Evolutionary conservation across 2,888 invertebrate species (phyloP).

Genomic region (Scaptomyza flava): DNA sequence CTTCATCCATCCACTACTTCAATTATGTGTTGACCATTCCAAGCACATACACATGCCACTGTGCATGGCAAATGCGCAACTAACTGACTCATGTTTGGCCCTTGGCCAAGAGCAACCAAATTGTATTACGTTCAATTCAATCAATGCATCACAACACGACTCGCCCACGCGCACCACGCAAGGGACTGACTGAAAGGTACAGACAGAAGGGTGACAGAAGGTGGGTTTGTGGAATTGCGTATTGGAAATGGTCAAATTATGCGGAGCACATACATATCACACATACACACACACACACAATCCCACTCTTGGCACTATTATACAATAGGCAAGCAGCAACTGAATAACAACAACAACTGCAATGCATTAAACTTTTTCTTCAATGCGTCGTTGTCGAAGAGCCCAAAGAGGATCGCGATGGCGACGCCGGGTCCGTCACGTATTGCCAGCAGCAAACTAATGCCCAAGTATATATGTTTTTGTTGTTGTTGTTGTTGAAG

Average conservation of each 20-base stretch:
- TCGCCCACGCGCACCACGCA: conserved; percentile 51
- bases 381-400: conserved; percentile 60
- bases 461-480: conserved; percentile 61
- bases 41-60: conserved; percentile 60
- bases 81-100: conserved; percentile 57
- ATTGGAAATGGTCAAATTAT: conserved; percentile 72
- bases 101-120: conserved; percentile 62
- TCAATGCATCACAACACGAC: conserved; percentile 68
- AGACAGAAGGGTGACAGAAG: conserved; percentile 34
- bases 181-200: background rate
- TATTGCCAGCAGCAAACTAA: conserved; percentile 56
- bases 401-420: conserved; percentile 53
- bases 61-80: conserved; percentile 20
- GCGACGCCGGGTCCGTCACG: conserved; percentile 76
- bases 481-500: conserved; percentile 52
- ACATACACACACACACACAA: conserved; percentile 39
- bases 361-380: conserved; percentile 75
- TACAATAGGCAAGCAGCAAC: conserved; percentile 62
- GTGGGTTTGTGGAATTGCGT: conserved; percentile 49
- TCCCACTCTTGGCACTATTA: conserved; percentile 59
- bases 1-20: background rate
- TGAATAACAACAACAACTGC: conserved; percentile 26
- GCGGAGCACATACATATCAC: conserved; percentile 76
- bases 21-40: conserved; percentile 32
- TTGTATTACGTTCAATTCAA: conserved; percentile 75